phyloP scores from a whole-genome alignment of 2,797 vertebrate species.

The Peromyscus aztecus region DNA sequence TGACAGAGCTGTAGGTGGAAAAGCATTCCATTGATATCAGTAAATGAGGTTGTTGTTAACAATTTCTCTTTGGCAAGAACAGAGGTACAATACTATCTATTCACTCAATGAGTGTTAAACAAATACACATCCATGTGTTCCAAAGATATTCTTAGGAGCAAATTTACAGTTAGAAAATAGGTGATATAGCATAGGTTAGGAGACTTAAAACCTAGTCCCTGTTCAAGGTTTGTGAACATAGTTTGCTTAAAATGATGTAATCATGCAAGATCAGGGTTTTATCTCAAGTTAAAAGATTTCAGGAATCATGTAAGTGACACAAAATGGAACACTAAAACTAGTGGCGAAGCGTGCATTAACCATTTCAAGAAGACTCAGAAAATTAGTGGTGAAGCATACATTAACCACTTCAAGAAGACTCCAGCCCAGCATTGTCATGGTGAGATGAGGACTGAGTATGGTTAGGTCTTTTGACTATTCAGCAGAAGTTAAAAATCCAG shows the following conservation, averaged over 20 bases:
- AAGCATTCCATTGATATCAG: constrained; percentile 33
- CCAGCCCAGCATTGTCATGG: too few relatives aligned
- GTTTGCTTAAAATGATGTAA: constrained; percentile 28
- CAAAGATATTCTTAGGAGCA: background rate
- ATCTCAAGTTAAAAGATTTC: background rate
- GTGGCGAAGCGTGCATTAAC: background rate
- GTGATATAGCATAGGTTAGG: background rate
- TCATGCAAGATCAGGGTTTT: background rate
- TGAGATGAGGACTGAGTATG: background rate
- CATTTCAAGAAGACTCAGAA: background rate
- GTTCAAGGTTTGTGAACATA: background rate
- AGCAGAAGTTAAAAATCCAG: constrained; percentile 27
- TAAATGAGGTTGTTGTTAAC: constrained; percentile 5
- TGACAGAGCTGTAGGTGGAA: constrained; percentile 46
- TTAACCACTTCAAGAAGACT: background rate
- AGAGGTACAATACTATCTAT: constrained; percentile 44
- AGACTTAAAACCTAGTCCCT: background rate
- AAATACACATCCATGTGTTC: background rate
- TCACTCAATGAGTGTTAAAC: constrained; percentile 41
- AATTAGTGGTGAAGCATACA: background rate
- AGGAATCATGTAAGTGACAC: background rate
- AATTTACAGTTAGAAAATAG: constrained; percentile 29
- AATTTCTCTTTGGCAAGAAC: constrained; percentile 51
- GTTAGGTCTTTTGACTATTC: constrained; percentile 7
- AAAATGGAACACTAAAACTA: background rate